Evolutionary conservation across 2,797 vertebrate genomes (phyloP), one percentile per base, ranked within the genome.

Genomic region (Columba guinea): DNA sequence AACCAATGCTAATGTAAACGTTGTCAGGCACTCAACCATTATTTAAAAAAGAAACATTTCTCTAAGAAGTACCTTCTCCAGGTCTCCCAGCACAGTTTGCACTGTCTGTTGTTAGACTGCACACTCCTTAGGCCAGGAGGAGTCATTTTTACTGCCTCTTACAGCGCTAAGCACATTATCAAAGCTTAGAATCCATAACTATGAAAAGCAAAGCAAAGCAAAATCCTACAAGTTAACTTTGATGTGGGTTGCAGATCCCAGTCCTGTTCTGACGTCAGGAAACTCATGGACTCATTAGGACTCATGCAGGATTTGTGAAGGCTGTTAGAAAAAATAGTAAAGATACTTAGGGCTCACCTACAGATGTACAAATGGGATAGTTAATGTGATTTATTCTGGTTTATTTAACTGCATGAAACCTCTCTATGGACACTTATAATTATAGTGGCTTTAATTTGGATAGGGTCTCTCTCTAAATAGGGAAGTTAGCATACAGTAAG

Each of bases 101-200:
- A 48, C 70, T 63, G 63, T 55, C 30, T 87, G 3, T 37, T 30
- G 2, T 74, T 89, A 64, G 19, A 37, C 0, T 89, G 53, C 32
- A 39, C 34, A n/a, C 44, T 93, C 70, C 64, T 70, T 58, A 37
- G 88, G 83, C 68, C 88, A 92, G 68, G 49, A 90, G 90, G 65
- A 63, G 71, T 89, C 93, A 90, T 74, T 95, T 92, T 44, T 89
- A 35, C 90, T 71, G 84, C 58, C 32, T 94, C 91, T 93, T 80
- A 90, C 39, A 90, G 89, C 3, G 5, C 64, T 96, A 95, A 95
- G 93, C 90, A 96, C 68, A 91, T 96, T 95, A 93, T n/a, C 5
- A 7, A 73, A 95, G 93, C 96, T 96, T 96, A 97, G 84, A 86
- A 94, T 90, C 88, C 67, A 3, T 89, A 89, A 92, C 56, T 82